phyloP scores from a whole-genome alignment of 1,140 invertebrate species.

The Microplitis mediator region DNA sequence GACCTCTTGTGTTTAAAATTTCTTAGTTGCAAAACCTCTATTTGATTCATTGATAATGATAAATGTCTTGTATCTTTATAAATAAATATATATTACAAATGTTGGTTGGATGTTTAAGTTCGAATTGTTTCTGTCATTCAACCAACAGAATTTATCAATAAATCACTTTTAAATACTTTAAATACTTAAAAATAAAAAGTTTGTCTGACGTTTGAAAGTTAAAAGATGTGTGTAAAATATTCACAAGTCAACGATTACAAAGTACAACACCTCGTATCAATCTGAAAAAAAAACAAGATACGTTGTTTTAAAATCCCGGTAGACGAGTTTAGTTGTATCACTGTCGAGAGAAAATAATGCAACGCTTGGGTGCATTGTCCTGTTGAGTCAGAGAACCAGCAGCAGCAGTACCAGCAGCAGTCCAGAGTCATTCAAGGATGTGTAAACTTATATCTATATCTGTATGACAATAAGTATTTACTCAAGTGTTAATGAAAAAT shows the following conservation, averaged over 20 bases:
- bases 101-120: too few species aligned
- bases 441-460: background rate
- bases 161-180: too few species aligned
- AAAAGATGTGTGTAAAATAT: too few species aligned
- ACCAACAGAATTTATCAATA: too few species aligned
- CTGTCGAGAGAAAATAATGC: background rate
- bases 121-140: too few species aligned
- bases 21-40: background rate
- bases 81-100: too few species aligned
- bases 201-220: background rate
- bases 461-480: background rate
- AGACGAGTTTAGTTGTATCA: background rate
- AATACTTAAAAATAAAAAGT: background rate
- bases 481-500: background rate
- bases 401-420: background rate
- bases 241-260: background rate
- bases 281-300: too few species aligned
- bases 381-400: slow-evolving; percentile 18
- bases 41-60: background rate
- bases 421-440: slow-evolving; percentile 17
- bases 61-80: background rate
- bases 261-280: too few species aligned
- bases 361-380: slow-evolving; percentile 35
- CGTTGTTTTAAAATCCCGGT: too few species aligned
- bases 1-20: background rate